Percentiles rank a stretch among this genome's conserved stretches.
Conservation (phyloP, 2,888 invertebrate species). For the Troides oblongomaculatus region DNA sequence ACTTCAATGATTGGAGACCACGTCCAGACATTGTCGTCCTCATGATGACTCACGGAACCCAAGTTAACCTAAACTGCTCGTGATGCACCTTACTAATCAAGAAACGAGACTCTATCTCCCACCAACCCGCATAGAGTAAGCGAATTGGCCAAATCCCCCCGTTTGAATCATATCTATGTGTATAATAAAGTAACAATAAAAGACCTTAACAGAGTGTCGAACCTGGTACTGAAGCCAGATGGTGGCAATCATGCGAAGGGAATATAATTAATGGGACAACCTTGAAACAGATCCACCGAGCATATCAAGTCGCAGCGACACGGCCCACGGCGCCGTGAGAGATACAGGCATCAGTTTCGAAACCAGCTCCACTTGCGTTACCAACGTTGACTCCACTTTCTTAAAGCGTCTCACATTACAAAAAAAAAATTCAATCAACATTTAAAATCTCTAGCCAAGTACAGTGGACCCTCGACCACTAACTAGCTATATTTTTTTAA, state of each 20-base stretch:
- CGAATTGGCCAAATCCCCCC: too few relatives aligned
- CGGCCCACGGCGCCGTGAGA: conserved; percentile 3
- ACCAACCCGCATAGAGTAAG: too few relatives aligned
- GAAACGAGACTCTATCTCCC: too few relatives aligned
- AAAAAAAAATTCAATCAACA: conserved; percentile 15
- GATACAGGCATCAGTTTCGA: conserved; percentile 4
- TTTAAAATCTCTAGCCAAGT: not conserved
- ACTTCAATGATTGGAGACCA: too few relatives aligned
- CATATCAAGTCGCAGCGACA: conserved; percentile 8
- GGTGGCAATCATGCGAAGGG: not conserved
- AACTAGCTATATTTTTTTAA: not conserved
- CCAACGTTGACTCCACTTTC: conserved; percentile 6
- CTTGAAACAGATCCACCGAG: not conserved
- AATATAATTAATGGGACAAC: not conserved
- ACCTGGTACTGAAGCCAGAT: not conserved
- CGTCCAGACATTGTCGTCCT: too few relatives aligned
- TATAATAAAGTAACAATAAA: too few relatives aligned
- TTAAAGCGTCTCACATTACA: conserved; percentile 3
- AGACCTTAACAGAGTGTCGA: too few relatives aligned
- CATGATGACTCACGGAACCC: too few relatives aligned
- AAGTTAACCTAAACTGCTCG: too few relatives aligned
- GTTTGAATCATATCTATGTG: too few relatives aligned
- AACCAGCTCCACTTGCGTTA: conserved; percentile 1
- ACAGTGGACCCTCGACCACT: too few relatives aligned
- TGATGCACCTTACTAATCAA: too few relatives aligned